Conservation (phyloP, 2,797 vertebrate species). For the Lithobates sylvaticus region DNA sequence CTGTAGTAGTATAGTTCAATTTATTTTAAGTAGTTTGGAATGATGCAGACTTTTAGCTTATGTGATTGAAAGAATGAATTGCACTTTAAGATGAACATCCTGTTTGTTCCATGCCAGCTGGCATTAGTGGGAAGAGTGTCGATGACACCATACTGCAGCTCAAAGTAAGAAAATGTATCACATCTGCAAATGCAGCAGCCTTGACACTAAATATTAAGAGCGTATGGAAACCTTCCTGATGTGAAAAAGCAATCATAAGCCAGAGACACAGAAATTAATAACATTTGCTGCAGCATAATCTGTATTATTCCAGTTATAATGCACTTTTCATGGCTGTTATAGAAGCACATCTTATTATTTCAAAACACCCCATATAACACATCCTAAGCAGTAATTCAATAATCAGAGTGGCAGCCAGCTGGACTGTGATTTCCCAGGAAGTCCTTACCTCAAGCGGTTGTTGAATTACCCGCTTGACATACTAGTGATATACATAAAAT, state of each 20-base stretch:
- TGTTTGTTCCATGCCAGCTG: constrained; percentile 57
- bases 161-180: constrained; percentile 44
- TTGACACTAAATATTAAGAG: constrained; percentile 54
- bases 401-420: constrained; percentile 1
- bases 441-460: not conserved
- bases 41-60: constrained; percentile 44
- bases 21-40: constrained; percentile 4
- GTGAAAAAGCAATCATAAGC: constrained; percentile 21
- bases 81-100: constrained; percentile 45
- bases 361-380: not conserved
- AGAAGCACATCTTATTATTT: constrained; percentile 16
- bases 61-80: constrained; percentile 49
- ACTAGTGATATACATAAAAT: constrained; percentile 6
- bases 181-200: constrained; percentile 21
- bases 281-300: constrained; percentile 13
- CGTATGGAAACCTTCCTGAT: constrained; percentile 20
- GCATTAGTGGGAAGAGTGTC: constrained; percentile 44
- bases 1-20: not conserved
- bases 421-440: not conserved
- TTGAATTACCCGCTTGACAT: not conserved
- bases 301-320: constrained; percentile 46
- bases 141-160: constrained; percentile 60
- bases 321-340: constrained; percentile 37
- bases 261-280: constrained; percentile 15
- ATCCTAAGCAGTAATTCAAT: constrained; percentile 38